Conservation (phyloP, 2,113 vertebrate species). For the Nibea albiflora region DNA sequence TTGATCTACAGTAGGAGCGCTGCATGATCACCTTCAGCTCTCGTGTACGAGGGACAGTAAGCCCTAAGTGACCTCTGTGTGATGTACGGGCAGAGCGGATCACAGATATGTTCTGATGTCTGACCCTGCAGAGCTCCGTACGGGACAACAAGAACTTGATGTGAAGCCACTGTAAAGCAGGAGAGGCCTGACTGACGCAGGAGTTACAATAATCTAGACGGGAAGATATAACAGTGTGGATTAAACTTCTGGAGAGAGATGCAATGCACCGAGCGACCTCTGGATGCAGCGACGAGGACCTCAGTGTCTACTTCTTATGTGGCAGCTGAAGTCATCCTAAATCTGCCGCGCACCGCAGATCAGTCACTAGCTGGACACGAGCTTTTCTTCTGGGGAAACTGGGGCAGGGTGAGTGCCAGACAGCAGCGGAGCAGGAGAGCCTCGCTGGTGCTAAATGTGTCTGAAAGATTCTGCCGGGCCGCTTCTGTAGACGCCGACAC, state of each 20-base stretch:
- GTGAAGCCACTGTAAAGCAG: too few relatives aligned
- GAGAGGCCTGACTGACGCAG: too few relatives aligned
- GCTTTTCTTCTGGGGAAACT: slow-evolving; percentile 21
- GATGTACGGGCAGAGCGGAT: not conserved
- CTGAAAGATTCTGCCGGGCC: slow-evolving; percentile 51
- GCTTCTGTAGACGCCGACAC: slow-evolving; percentile 7
- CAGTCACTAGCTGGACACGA: not conserved
- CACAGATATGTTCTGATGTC: not conserved
- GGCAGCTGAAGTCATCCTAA: not conserved
- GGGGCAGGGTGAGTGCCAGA: slow-evolving; percentile 10
- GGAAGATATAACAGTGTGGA: too few relatives aligned
- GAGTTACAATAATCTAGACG: too few relatives aligned
- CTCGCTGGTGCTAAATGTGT: slow-evolving; percentile 40
- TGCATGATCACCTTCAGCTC: not conserved
- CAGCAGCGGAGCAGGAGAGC: slow-evolving; percentile 15
- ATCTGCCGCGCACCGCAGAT: not conserved
- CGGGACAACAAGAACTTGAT: too few relatives aligned
- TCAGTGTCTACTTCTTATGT: not conserved
- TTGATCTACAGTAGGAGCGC: fast-evolving
- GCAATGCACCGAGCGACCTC: too few relatives aligned
- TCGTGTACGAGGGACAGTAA: not conserved
- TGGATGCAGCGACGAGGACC: too few relatives aligned
- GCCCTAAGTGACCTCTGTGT: not conserved
- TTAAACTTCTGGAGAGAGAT: too few relatives aligned
- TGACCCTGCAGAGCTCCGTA: not conserved